A percentile compares a stretch with the other conserved stretches of the same genome.
Evolutionary conservation across 2,113 vertebrate species (phyloP).

Genomic region (Anhinga anhinga): DNA sequence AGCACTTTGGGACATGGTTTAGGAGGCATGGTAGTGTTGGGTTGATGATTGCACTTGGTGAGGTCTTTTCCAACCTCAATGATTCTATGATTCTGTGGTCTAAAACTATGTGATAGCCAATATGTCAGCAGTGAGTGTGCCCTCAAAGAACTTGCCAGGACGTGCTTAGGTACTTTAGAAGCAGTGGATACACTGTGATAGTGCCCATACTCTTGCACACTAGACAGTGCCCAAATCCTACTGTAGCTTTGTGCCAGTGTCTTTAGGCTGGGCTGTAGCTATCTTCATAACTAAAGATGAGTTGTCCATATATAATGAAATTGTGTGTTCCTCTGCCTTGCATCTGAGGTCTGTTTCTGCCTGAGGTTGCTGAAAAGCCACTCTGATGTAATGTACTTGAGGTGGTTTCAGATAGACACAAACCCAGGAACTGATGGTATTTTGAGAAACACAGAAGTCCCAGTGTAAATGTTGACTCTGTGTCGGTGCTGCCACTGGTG

Average conservation of each 20-base stretch:
- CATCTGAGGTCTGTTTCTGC: background rate
- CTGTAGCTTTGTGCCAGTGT: background rate
- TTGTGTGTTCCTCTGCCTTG: background rate
- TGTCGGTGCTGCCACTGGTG: background rate
- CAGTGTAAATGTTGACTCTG: accelerated
- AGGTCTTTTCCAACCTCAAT: too few species aligned
- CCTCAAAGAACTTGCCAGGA: background rate
- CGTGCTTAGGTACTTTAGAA: background rate
- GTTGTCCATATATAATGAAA: background rate
- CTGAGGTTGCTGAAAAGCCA: background rate
- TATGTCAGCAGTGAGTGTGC: background rate
- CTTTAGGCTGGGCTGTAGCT: background rate
- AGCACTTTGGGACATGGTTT: too few species aligned
- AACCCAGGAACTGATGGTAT: background rate
- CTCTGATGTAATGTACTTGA: background rate
- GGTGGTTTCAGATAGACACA: background rate
- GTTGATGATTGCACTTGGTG: too few species aligned
- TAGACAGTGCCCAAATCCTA: background rate
- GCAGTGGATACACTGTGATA: background rate
- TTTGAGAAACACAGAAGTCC: background rate
- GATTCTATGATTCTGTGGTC: too few species aligned
- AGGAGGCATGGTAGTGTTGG: too few species aligned
- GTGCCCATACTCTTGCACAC: background rate
- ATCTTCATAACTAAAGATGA: background rate
- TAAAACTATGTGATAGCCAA: background rate